phyloP scores from a whole-genome alignment of 2,113 vertebrate genomes.

The Oryzias curvinotus region DNA sequence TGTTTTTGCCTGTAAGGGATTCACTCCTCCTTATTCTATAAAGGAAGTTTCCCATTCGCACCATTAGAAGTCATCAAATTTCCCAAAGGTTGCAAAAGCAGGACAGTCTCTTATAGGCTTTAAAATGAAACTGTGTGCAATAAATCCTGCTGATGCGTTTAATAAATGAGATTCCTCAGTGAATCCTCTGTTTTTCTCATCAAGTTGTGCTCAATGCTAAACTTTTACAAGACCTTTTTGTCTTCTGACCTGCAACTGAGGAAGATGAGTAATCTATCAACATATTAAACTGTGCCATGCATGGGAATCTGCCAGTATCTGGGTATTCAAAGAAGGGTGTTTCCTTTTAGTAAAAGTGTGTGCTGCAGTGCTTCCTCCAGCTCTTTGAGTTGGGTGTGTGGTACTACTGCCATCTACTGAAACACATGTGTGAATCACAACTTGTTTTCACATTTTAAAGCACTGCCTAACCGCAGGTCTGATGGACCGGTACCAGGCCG shows the following conservation, averaged over 20 bases:
- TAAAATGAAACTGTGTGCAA: background rate
- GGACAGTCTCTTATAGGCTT: background rate
- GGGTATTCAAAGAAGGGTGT: constrained; percentile 18
- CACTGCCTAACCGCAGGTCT: no score
- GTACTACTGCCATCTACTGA: constrained; percentile 60
- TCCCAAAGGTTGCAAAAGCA: constrained; percentile 1
- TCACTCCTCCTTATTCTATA: background rate
- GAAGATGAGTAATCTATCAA: constrained; percentile 21
- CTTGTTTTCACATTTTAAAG: no score
- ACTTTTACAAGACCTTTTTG: constrained; percentile 17
- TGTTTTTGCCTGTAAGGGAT: background rate
- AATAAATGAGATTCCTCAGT: constrained; percentile 16
- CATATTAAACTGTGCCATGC: constrained; percentile 11
- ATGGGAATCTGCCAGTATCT: constrained; percentile 18
- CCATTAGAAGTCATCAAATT: background rate
- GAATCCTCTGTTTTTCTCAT: constrained; percentile 3
- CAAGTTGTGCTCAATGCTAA: constrained; percentile 12
- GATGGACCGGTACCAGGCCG: no score
- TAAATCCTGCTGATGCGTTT: constrained; percentile 1
- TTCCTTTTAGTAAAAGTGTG: constrained; percentile 9
- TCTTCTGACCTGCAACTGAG: constrained; percentile 10
- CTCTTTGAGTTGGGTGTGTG: constrained; percentile 6
- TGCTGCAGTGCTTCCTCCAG: background rate
- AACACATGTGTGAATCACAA: constrained; percentile 6
- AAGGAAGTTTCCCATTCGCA: background rate